Base-by-base conservation (phyloP, 2,888 invertebrate species). In the Eucriotettix oculatus region DNA sequence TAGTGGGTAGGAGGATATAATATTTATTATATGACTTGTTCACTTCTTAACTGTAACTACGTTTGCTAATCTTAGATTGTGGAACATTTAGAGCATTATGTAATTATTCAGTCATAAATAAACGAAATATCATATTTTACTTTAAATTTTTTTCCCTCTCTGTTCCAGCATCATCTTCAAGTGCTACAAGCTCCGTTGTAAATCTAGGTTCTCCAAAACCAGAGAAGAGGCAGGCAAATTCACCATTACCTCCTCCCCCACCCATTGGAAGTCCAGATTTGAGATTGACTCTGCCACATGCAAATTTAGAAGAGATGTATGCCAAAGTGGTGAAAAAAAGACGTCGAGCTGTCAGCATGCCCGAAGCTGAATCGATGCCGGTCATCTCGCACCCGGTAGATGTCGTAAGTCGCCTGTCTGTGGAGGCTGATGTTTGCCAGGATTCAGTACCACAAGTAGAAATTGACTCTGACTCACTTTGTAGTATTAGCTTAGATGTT, bases 221-320 rank as follows among this genome's bases (percentile, higher is more conserved):
- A 0, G 91, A 92, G 73, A 90, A 91, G 74, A 81, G 92, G 2
- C 90, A 90, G 72, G 91, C 91, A 0, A 92, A 92, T 72, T 91
- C 90, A 0, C 92, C 91, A 0, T 73, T 91, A 42, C 91, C 91
- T 9, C 90, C 90, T 5, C 88, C 90, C 1, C 88, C 88, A 1
- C 80, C 29, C 57, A 65, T 66, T 57, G 65, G 60, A 42, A 65
- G 62, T n/a, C 69, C 72, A 40, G 78, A 78, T 53, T 69, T 74
- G 43, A 74, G 76, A 60, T 71, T 73, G 1, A 68, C 67, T n/a
- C 66, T 71, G 9, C 40, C 58, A 14, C 44, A 55, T 64, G 69
- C 55, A 68, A 87, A 86, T 66, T 74, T 90, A n/a, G 91, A 91
- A 67, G 90, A 90, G 68, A 87, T 92, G 84, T 92, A 92, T 71